These are phyloP conservation scores for Tyria jacobaeae DNA, from an alignment of 2,888 invertebrate genomes.

Conservation along the genomic window DNA sequence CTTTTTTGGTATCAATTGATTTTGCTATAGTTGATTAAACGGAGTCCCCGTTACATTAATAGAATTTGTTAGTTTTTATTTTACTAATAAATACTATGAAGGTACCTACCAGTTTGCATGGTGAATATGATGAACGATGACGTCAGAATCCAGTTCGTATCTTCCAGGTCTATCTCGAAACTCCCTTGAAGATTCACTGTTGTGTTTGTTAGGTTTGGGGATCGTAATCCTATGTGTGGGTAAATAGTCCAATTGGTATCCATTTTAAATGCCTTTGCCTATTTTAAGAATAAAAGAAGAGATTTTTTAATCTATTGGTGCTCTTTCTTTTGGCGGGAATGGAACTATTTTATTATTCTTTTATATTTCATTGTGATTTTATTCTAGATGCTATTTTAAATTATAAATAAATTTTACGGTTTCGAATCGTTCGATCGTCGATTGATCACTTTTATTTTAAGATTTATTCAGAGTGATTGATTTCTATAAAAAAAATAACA, in stretches of 20 bases:
- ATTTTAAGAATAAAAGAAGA: too few relatives aligned
- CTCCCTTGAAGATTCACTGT: slow-evolving; percentile 86
- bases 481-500: too few relatives aligned
- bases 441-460: not conserved
- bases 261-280: slow-evolving; percentile 53
- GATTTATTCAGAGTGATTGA: not conserved
- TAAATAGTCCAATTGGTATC: slow-evolving; percentile 67
- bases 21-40: too few relatives aligned
- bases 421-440: not conserved
- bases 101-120: slow-evolving; percentile 93
- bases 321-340: slow-evolving; percentile 15
- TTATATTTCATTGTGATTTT: not conserved
- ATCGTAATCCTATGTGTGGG: slow-evolving; percentile 64
- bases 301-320: not conserved
- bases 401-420: too few relatives aligned
- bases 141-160: slow-evolving; percentile 95
- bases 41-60: too few relatives aligned
- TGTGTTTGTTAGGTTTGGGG: slow-evolving; percentile 75
- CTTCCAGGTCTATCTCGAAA: slow-evolving; percentile 91
- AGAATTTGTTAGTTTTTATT: too few relatives aligned
- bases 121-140: slow-evolving; percentile 89
- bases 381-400: too few relatives aligned
- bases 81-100: not conserved
- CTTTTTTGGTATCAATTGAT: too few relatives aligned
- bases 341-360: not conserved